Conservation (phyloP, 2,888 invertebrate genomes). For the Melinaea marsaeus region DNA sequence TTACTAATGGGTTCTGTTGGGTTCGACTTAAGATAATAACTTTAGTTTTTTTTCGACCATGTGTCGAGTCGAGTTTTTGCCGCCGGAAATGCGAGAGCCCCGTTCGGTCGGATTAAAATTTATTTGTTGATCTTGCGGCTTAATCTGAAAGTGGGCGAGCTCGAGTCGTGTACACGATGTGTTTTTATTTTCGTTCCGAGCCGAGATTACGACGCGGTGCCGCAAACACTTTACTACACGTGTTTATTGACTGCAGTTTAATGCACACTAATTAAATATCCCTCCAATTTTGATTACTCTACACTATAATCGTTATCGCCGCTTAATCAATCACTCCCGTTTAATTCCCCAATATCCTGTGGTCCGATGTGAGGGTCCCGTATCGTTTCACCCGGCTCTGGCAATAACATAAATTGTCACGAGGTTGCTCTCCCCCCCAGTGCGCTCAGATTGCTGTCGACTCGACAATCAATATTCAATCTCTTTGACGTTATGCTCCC, state of each 20-base stretch:
- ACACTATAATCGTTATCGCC: constrained; percentile 62
- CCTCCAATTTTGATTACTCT: constrained; percentile 55
- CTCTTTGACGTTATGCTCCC: constrained; percentile 73
- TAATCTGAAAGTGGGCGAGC: constrained; percentile 60
- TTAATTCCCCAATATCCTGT: constrained; percentile 75
- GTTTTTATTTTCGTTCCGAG: constrained; percentile 47
- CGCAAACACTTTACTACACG: constrained; percentile 46
- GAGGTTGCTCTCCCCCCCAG: constrained; percentile 40
- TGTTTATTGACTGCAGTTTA: constrained; percentile 49
- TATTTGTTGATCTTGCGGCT: constrained; percentile 72
- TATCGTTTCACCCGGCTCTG: constrained; percentile 65
- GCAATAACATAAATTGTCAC: constrained; percentile 77
- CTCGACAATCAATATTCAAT: constrained; percentile 76
- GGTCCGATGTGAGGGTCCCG: constrained; percentile 70
- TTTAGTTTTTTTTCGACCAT: constrained; percentile 72
- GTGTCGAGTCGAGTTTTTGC: constrained; percentile 69
- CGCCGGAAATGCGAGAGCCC: constrained; percentile 73
- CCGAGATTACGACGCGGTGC: constrained; percentile 45
- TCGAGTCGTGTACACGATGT: constrained; percentile 42
- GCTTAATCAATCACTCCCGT: constrained; percentile 72
- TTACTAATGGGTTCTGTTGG: constrained; percentile 78
- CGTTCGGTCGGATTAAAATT: constrained; percentile 71
- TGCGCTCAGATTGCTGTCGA: constrained; percentile 64
- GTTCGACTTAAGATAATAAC: constrained; percentile 78
- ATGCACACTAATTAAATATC: constrained; percentile 36